Percentiles rank a stretch among this genome's conserved stretches.
Conservation (phyloP, 2,797 vertebrate genomes). For the Steatocranus sp. region DNA sequence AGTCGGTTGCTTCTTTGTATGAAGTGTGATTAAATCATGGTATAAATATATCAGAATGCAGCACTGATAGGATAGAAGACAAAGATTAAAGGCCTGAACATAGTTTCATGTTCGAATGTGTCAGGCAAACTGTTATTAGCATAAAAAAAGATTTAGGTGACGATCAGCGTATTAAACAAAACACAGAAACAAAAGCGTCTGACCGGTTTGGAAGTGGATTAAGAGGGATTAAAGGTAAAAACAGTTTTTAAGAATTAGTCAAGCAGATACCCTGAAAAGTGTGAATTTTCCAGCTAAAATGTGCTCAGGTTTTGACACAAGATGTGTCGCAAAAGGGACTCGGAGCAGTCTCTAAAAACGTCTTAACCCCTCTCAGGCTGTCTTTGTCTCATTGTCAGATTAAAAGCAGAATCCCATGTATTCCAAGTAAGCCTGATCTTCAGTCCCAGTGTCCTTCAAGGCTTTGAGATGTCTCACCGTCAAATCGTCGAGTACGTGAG, state of each 20-base stretch:
- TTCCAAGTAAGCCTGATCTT: background rate
- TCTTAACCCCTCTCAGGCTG: background rate
- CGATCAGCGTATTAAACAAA: background rate
- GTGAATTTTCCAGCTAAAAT: accelerated
- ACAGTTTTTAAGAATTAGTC: background rate
- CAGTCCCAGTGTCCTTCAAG: accelerated
- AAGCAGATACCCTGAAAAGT: background rate
- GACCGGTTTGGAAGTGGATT: accelerated
- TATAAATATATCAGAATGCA: background rate
- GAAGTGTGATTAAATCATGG: background rate
- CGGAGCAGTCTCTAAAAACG: background rate
- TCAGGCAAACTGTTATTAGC: background rate
- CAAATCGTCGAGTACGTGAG: background rate
- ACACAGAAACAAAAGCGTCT: background rate
- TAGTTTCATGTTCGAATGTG: background rate
- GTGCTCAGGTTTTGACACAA: background rate
- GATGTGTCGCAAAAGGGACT: accelerated
- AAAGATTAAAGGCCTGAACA: background rate
- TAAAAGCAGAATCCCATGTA: background rate
- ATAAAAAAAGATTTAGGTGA: accelerated
- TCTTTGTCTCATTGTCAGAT: background rate
- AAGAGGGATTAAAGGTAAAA: background rate
- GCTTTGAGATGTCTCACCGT: background rate
- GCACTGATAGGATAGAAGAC: accelerated
- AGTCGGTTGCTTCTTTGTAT: background rate